Base-by-base conservation (phyloP, 2,888 invertebrate genomes). In the Mechanitis mazaeus region DNA sequence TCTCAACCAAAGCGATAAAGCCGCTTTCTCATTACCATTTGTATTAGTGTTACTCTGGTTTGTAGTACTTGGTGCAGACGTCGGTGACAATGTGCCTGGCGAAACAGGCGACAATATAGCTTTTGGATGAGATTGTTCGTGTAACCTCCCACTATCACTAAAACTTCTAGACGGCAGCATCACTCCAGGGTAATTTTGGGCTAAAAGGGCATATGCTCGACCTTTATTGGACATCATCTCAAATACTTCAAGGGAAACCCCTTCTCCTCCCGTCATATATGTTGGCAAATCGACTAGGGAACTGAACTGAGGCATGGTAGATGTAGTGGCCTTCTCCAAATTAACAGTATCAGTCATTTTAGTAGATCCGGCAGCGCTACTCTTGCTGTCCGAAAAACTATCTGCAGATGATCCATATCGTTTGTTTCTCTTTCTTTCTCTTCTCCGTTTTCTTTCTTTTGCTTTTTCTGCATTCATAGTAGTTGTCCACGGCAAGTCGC, bases 211-310 rank as follows among this genome's bases (percentile, higher is more conserved):
- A 76, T 94, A 94, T 35, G 94, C 93, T 66, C 94, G 92, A 68
- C 93, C 93, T 66, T 92, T 92, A 54, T 92, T 92, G 57, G 94
- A 93, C 77, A 95, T 89, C 69, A 94, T 77, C 77, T 95, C 95
- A 68, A 95, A 89, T 33, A 95, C 94, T 84, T 95, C 95, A 5
- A 94, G 79, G 0, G 95, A 95, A 1, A 95, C 93, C 63, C 93
- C 94, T 79, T 95, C 95, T 0, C 94, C 94, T 67, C 94, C 93
- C 55, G 93, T 93, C 68, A 96, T 93, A 75, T 93, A 97, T 0
- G 97, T 97, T 1, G 97, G 97, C 63, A 97, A 85, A 75, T 94
- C 95, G 11, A 97, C 94, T 71, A 96, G 89, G n/a, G 96, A 96
- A 72, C 94, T 94, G 75, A 93, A 95, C 56, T 93, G 87, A 54